Conservation (phyloP, 2,888 invertebrate genomes). For the Heliconius ismenius region DNA sequence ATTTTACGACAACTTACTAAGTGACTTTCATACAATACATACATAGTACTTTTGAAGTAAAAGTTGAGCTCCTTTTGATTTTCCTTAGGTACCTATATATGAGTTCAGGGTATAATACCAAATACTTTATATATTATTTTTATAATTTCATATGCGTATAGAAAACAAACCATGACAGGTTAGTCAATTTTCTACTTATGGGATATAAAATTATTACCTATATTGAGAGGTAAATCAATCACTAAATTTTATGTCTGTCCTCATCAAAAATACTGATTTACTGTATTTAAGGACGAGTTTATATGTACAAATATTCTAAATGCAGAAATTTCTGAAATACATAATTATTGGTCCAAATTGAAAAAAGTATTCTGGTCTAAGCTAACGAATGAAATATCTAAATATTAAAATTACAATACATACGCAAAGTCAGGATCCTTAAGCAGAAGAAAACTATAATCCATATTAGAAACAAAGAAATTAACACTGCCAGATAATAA, state of each 20-base stretch:
- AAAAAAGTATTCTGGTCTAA: background rate
- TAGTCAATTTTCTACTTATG: background rate
- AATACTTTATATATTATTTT: too few species aligned
- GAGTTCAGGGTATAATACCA: too few species aligned
- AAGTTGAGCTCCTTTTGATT: too few species aligned
- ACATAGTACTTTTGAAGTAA: background rate
- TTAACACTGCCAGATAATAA: constrained; percentile 67
- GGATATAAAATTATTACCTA: too few species aligned
- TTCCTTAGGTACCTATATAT: too few species aligned
- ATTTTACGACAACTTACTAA: too few species aligned
- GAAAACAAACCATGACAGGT: background rate
- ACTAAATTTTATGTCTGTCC: background rate
- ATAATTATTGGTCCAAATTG: background rate
- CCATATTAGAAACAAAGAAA: constrained; percentile 67
- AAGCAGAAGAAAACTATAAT: constrained; percentile 66
- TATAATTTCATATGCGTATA: background rate
- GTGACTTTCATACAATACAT: too few species aligned
- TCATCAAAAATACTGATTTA: background rate
- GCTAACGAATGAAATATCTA: background rate
- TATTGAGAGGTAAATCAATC: too few species aligned
- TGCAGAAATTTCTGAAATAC: background rate
- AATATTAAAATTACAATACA: constrained; percentile 36
- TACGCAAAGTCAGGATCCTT: constrained; percentile 64
- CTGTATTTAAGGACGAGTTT: background rate
- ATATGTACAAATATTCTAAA: background rate